Evolutionary conservation across 1,140 invertebrate species (phyloP).

Genomic region (Anoplophora glabripennis): DNA sequence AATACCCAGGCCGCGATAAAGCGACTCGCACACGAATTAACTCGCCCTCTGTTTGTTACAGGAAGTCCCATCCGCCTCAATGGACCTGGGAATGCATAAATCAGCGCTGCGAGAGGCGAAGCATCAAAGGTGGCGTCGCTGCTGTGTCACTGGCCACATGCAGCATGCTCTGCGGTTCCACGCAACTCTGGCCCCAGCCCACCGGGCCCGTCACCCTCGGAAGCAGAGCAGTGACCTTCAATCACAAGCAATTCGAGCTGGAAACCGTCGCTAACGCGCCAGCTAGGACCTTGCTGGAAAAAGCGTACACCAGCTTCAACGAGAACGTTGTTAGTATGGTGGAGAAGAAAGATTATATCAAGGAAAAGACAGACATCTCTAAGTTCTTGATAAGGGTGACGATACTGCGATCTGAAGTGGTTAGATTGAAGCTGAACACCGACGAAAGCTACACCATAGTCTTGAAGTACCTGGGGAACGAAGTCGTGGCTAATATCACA

Average conservation of each 20-base stretch:
- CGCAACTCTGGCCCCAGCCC: slow-evolving; percentile 56
- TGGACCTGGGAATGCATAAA: slow-evolving; percentile 56
- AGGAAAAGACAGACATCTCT: slow-evolving; percentile 48
- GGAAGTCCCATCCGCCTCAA: slow-evolving; percentile 42
- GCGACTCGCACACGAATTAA: background rate
- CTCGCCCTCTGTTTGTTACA: slow-evolving; percentile 21
- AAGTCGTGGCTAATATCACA: slow-evolving; percentile 60
- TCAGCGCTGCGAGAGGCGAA: slow-evolving; percentile 52
- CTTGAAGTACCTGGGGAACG: slow-evolving; percentile 53
- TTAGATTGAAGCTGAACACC: slow-evolving; percentile 62
- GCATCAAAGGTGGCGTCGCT: slow-evolving; percentile 20
- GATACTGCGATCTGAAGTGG: slow-evolving; percentile 50
- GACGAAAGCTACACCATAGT: slow-evolving; percentile 72
- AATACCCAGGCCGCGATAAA: too few relatives aligned
- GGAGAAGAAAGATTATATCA: slow-evolving; percentile 26
- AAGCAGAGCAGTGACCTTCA: slow-evolving; percentile 48
- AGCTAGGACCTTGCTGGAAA: slow-evolving; percentile 45
- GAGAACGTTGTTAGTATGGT: slow-evolving; percentile 51
- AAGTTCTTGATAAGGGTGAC: slow-evolving; percentile 53
- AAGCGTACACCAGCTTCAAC: slow-evolving; percentile 51
- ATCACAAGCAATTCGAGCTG: slow-evolving; percentile 49
- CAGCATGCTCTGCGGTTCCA: slow-evolving; percentile 53
- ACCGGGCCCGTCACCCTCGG: slow-evolving; percentile 52
- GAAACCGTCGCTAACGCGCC: slow-evolving; percentile 41
- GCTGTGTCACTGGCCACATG: slow-evolving; percentile 52